These are phyloP conservation scores for Aleiodes alternator DNA, from an alignment of 2,888 invertebrate genomes.

Conservation along the genomic window DNA sequence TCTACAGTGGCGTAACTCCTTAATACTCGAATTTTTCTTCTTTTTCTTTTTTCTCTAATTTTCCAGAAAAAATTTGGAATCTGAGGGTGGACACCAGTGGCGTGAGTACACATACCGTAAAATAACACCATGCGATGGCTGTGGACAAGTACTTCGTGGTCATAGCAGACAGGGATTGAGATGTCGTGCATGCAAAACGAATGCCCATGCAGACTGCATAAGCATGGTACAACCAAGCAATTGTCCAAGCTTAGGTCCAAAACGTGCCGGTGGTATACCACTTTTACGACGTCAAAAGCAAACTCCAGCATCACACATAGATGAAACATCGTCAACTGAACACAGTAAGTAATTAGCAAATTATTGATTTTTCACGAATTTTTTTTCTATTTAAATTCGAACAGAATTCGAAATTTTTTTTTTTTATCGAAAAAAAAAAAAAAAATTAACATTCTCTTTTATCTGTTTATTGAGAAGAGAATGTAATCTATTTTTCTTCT, in stretches of 20 bases:
- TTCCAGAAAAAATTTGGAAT: slow-evolving; percentile 69
- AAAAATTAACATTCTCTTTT: background rate
- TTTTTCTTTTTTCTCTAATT: slow-evolving; percentile 10
- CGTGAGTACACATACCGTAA: slow-evolving; percentile 97
- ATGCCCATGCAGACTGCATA: slow-evolving; percentile 91
- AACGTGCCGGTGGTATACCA: slow-evolving; percentile 70
- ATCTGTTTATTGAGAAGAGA: too few species aligned
- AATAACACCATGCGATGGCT: slow-evolving; percentile 95
- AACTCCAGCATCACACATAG: slow-evolving; percentile 79
- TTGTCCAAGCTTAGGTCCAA: slow-evolving; percentile 80
- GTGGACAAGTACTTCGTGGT: slow-evolving; percentile 93
- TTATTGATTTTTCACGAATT: background rate
- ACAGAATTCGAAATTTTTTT: too few species aligned
- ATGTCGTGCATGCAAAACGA: slow-evolving; percentile 93
- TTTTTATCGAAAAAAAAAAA: too few species aligned
- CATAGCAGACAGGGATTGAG: slow-evolving; percentile 94
- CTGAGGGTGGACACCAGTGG: slow-evolving; percentile 88
- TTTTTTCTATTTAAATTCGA: background rate
- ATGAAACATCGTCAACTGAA: slow-evolving; percentile 82
- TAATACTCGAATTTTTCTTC: too few species aligned
- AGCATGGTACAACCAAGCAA: slow-evolving; percentile 86
- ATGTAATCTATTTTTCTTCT: slow-evolving; percentile 4
- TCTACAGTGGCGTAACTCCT: too few species aligned
- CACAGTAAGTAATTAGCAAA: slow-evolving; percentile 83
- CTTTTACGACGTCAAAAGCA: slow-evolving; percentile 92